These are phyloP conservation scores for Pantherophis alleghaniensis DNA, from an alignment of 2,797 vertebrate species.

Conservation along the genomic window DNA sequence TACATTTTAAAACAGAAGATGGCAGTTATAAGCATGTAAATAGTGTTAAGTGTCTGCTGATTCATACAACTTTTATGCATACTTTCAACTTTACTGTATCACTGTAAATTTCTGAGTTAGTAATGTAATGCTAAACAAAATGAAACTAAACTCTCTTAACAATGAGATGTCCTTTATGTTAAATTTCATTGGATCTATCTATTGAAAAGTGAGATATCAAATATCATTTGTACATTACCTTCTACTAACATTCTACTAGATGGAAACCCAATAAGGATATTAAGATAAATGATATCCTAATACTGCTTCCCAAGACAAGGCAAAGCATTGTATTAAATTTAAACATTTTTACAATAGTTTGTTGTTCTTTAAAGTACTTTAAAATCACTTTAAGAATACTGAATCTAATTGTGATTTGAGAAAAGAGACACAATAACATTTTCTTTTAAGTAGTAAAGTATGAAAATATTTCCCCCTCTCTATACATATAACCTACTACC, in stretches of 20 bases:
- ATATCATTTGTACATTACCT: conserved; percentile 49
- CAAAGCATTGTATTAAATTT: neutral
- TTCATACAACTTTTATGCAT: conserved; percentile 60
- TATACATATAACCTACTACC: neutral
- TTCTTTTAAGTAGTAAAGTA: conserved; percentile 39
- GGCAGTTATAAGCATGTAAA: conserved; percentile 67
- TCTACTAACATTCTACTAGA: conserved; percentile 23
- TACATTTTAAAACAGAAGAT: conserved; percentile 64
- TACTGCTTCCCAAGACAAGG: neutral
- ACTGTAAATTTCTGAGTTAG: conserved; percentile 60
- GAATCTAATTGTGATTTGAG: conserved; percentile 33
- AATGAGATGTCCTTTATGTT: neutral
- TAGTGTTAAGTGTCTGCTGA: conserved; percentile 65
- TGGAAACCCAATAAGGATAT: neutral
- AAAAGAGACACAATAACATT: conserved; percentile 34
- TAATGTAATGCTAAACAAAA: neutral
- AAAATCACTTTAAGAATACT: conserved; percentile 32
- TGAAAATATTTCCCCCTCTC: neutral
- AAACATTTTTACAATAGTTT: conserved; percentile 17
- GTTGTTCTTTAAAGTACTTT: conserved; percentile 10
- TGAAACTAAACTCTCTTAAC: neutral
- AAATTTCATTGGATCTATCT: neutral
- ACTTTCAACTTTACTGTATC: conserved; percentile 70
- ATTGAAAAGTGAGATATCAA: conserved; percentile 70
- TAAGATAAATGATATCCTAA: conserved; percentile 12